Percentiles rank a stretch among this genome's conserved stretches.
Evolutionary conservation across 1,140 invertebrate genomes (phyloP).

Genomic region (Atopsyche davidsoni): DNA sequence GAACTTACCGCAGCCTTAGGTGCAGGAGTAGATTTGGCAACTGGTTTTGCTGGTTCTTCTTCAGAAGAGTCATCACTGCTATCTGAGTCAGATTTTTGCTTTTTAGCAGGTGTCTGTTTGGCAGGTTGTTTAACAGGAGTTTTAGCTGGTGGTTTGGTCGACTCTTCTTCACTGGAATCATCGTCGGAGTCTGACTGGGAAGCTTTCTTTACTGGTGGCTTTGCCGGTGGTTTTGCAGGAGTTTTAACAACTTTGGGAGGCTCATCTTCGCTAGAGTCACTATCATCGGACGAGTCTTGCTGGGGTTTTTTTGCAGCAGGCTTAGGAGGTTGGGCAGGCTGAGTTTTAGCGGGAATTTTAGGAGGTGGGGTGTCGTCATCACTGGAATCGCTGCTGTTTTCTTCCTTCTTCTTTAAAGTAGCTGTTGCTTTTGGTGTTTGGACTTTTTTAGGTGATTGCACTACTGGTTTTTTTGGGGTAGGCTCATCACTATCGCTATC

Average conservation of each 20-base stretch:
- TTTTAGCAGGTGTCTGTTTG: conserved; percentile 9
- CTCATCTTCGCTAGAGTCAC: conserved; percentile 31
- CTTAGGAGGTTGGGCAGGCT: conserved; percentile 22
- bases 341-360: conserved; percentile 27
- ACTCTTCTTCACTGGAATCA: conserved; percentile 35
- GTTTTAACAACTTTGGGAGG: conserved; percentile 7
- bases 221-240: conserved; percentile 12
- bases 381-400: conserved; percentile 35
- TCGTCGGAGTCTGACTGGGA: conserved; percentile 35
- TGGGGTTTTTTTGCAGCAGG: conserved; percentile 23
- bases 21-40: conserved; percentile 16
- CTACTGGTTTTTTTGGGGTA: conserved; percentile 13
- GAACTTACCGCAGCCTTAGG: conserved; percentile 16
- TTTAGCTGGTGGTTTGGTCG: conserved; percentile 32
- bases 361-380: conserved; percentile 31
- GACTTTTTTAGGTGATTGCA: conserved; percentile 25
- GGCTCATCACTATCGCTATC: conserved; percentile 21
- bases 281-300: conserved; percentile 17
- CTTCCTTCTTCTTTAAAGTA: conserved; percentile 26
- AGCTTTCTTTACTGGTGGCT: conserved; percentile 28
- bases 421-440: conserved; percentile 25
- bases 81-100: conserved; percentile 37
- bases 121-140: conserved; percentile 30
- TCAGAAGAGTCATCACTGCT: conserved; percentile 9
- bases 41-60: conserved; percentile 13